phyloP scores from a whole-genome alignment of 2,888 invertebrate species.

The Mythimna pallens region DNA sequence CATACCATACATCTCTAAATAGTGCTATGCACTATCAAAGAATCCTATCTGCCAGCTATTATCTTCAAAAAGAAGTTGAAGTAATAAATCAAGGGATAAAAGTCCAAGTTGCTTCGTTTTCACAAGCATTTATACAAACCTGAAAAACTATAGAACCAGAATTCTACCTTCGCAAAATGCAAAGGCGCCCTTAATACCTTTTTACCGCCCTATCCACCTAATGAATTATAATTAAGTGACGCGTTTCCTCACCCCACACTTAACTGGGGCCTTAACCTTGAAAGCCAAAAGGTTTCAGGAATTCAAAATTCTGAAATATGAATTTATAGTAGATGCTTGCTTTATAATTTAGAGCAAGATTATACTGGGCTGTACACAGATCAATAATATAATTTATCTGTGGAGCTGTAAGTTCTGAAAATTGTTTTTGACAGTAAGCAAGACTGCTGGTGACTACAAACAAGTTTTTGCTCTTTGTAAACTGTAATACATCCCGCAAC shows the following conservation, averaged over 20 bases:
- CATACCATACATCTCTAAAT: no score
- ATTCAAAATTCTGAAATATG: neutral
- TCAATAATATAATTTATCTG: no score
- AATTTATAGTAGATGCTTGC: neutral
- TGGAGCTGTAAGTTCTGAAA: no score
- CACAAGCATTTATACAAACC: neutral
- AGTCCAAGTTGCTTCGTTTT: neutral
- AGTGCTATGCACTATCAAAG: no score
- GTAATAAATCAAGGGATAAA: neutral
- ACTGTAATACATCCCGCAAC: no score
- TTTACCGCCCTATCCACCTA: conserved; percentile 10
- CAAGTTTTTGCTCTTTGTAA: no score
- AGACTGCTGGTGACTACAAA: no score
- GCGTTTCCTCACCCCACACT: conserved; percentile 5
- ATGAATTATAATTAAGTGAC: conserved; percentile 22
- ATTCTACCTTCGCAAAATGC: neutral
- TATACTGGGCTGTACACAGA: no score
- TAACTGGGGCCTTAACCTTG: conserved; percentile 3
- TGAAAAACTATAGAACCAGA: neutral
- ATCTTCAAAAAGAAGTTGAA: no score
- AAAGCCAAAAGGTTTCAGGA: neutral
- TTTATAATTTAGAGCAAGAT: no score
- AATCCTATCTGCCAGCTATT: no score
- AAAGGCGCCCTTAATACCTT: conserved; percentile 2
- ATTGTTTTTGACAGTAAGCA: no score